These are phyloP conservation scores for Telmatochromis brachygnathus DNA, from an alignment of 2,113 vertebrate species.

Conservation along the genomic window DNA sequence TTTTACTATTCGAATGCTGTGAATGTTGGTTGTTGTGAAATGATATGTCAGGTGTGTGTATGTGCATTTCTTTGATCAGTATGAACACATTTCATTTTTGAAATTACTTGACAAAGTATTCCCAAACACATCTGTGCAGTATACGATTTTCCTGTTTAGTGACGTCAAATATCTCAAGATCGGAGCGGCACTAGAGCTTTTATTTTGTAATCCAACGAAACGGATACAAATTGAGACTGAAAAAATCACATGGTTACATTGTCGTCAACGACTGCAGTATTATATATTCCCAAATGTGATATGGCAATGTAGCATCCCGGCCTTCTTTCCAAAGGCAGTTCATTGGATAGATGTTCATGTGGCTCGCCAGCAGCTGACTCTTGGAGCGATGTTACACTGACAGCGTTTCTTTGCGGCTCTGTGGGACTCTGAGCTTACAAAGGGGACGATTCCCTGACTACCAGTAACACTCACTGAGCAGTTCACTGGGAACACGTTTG, in stretches of 20 bases:
- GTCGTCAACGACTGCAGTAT: neutral
- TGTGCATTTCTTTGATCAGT: slow-evolving; percentile 46
- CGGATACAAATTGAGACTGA: neutral
- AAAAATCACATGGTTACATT: neutral
- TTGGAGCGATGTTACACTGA: neutral
- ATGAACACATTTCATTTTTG: slow-evolving; percentile 47
- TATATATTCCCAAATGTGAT: neutral
- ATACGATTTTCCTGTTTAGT: neutral
- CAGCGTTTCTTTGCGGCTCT: neutral
- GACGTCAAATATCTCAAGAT: neutral
- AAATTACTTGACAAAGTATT: slow-evolving; percentile 42
- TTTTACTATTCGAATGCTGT: slow-evolving; percentile 61
- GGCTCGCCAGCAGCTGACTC: neutral
- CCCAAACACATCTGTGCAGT: slow-evolving; percentile 18
- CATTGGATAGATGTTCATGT: neutral
- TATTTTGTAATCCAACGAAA: neutral
- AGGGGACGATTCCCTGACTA: neutral
- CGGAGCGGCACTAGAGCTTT: neutral
- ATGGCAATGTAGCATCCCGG: slow-evolving; percentile 9
- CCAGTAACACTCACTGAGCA: neutral
- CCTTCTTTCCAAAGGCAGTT: neutral
- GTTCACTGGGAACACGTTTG: neutral
- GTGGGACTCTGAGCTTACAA: neutral
- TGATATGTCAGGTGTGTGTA: slow-evolving; percentile 42
- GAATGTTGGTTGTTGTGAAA: slow-evolving; percentile 53